Evolutionary conservation across 1,140 invertebrate species (phyloP).

Genomic region (Drosophila subobscura): DNA sequence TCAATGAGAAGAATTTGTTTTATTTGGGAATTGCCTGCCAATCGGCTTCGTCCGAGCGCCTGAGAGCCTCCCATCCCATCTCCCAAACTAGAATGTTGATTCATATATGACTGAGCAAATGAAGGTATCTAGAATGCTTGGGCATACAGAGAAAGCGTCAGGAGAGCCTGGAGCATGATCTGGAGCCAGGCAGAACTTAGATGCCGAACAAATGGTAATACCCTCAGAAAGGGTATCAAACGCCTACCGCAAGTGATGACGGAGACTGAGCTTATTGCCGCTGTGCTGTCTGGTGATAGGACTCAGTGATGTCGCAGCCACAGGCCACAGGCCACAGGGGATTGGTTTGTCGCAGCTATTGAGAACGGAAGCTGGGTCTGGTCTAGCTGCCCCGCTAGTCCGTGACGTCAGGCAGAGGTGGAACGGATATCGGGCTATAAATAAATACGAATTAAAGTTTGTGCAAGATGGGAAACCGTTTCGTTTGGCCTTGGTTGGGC

Average conservation of each 20-base stretch:
- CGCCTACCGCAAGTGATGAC: conserved; percentile 15
- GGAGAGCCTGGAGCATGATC: too few relatives aligned
- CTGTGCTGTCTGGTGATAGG: conserved; percentile 31
- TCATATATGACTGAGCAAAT: too few relatives aligned
- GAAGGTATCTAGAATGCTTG: too few relatives aligned
- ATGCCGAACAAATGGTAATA: too few relatives aligned
- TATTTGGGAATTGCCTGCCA: conserved; percentile 14
- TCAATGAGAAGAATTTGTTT: conserved; percentile 8
- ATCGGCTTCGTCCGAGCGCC: conserved; percentile 43
- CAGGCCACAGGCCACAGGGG: not conserved
- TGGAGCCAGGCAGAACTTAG: too few relatives aligned
- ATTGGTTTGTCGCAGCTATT: not conserved
- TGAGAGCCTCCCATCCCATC: conserved; percentile 42
- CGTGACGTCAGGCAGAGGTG: not conserved
- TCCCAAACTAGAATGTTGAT: not conserved
- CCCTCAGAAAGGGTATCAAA: conserved; percentile 12
- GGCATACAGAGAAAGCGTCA: not conserved
- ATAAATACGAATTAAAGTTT: conserved; percentile 74
- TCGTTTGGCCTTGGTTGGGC: conserved; percentile 44
- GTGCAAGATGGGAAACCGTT: conserved; percentile 73
- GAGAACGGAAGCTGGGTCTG: not conserved
- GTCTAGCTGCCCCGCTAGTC: too few relatives aligned
- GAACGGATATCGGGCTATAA: conserved; percentile 65
- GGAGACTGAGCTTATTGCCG: conserved; percentile 22
- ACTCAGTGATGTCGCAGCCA: conserved; percentile 31